These are phyloP conservation scores for Drosophila pectinifera DNA, from an alignment of 1,140 invertebrate species.

Conservation along the genomic window DNA sequence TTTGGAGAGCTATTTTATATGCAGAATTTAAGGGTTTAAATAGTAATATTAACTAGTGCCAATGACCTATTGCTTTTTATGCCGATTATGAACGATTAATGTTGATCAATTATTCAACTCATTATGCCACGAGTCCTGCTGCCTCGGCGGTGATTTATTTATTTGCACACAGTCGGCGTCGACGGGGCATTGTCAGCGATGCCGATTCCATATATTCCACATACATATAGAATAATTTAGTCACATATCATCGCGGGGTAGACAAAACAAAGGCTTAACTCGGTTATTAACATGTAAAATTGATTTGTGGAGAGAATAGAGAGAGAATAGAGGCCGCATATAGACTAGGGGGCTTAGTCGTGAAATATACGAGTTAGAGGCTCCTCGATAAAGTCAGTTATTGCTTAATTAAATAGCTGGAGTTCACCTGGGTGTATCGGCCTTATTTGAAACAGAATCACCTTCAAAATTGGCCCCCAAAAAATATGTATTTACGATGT, in stretches of 20 bases:
- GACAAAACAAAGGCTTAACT: constrained; percentile 15
- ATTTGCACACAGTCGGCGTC: constrained; percentile 5
- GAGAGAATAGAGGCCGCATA: background rate
- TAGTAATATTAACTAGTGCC: background rate
- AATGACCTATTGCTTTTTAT: background rate
- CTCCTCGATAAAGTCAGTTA: background rate
- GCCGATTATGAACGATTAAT: constrained; percentile 15
- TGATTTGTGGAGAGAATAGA: background rate
- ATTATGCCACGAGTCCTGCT: constrained; percentile 7
- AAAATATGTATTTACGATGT: background rate
- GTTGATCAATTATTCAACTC: constrained; percentile 18
- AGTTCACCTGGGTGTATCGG: too few relatives aligned
- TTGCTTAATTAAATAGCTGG: too few relatives aligned
- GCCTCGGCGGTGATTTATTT: constrained; percentile 17
- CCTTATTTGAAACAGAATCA: too few relatives aligned
- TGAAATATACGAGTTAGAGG: background rate
- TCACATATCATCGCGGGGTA: background rate
- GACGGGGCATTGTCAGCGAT: constrained; percentile 14
- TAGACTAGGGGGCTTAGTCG: background rate
- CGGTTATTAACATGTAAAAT: background rate
- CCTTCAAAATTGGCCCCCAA: too few relatives aligned
- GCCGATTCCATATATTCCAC: background rate
- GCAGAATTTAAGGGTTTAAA: too few relatives aligned
- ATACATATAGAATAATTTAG: background rate
- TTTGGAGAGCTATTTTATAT: too few relatives aligned